Conservation (phyloP, 2,888 invertebrate genomes). For the Caprella mutica region DNA sequence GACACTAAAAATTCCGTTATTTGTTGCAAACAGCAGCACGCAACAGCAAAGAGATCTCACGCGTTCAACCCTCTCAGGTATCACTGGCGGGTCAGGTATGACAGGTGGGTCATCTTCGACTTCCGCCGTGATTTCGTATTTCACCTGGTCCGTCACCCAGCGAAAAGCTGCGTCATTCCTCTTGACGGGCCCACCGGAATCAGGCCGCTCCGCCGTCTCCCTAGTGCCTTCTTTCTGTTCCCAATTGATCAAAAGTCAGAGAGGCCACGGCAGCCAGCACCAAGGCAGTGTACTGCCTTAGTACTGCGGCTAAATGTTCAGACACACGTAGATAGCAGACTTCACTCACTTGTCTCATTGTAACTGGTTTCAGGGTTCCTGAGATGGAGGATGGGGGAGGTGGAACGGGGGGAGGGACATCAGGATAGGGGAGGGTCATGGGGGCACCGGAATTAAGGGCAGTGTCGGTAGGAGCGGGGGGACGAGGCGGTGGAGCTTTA, state of each 20-base stretch:
- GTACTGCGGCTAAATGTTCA: no score
- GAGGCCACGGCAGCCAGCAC: neutral
- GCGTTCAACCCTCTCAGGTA: neutral
- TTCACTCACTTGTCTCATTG: constrained; percentile 4
- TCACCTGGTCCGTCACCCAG: constrained; percentile 28
- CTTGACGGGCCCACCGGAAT: constrained; percentile 33
- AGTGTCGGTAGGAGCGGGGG: constrained; percentile 17
- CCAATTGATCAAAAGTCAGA: neutral
- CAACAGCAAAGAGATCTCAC: no score
- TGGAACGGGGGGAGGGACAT: constrained; percentile 10
- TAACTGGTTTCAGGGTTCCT: neutral
- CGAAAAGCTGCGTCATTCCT: constrained; percentile 31
- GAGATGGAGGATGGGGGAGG: constrained; percentile 1
- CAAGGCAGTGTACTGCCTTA: neutral
- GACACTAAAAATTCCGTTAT: no score
- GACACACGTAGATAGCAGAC: neutral
- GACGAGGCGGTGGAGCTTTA: constrained; percentile 27
- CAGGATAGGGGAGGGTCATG: constrained; percentile 1
- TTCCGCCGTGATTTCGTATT: constrained; percentile 26
- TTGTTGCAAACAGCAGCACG: no score
- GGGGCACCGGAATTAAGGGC: neutral
- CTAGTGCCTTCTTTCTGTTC: neutral
- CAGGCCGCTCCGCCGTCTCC: constrained; percentile 16
- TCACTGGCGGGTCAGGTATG: neutral
- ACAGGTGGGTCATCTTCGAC: constrained; percentile 12